phyloP scores from a whole-genome alignment of 1,140 invertebrate species.

The Myzus persicae region DNA sequence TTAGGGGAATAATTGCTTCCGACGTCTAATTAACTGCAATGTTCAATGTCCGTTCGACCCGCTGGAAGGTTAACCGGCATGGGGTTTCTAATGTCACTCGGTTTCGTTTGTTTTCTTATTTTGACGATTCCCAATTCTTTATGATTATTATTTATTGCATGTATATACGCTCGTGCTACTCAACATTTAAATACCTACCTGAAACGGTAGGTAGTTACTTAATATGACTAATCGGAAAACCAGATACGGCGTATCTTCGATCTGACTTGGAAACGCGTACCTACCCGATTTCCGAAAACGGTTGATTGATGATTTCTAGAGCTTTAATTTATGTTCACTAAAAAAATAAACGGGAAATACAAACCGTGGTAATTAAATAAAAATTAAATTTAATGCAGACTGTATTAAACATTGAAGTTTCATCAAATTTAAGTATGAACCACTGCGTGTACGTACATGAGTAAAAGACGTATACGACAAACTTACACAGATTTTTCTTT shows the following conservation, averaged over 20 bases:
- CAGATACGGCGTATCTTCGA: not conserved
- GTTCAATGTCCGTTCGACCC: not conserved
- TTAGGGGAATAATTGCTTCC: not conserved
- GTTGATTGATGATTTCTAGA: slow-evolving; percentile 1
- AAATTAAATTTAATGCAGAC: not conserved
- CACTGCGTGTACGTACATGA: too few relatives aligned
- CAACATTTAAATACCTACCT: not conserved
- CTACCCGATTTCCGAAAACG: not conserved
- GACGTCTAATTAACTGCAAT: not conserved
- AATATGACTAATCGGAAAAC: not conserved
- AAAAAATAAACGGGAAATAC: not conserved
- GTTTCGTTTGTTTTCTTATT: not conserved
- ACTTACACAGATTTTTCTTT: not conserved
- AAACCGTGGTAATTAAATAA: not conserved
- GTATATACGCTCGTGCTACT: not conserved
- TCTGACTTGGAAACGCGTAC: not conserved
- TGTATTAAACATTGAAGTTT: not conserved
- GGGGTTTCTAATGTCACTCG: not conserved
- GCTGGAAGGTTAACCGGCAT: not conserved
- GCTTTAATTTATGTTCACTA: not conserved
- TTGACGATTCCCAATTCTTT: not conserved
- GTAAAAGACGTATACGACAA: not conserved
- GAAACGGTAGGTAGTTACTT: not conserved
- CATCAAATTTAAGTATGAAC: not conserved
- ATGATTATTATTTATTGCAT: not conserved